Evolutionary conservation across 2,888 invertebrate genomes (phyloP).

Genomic region (Onchidella celtica): DNA sequence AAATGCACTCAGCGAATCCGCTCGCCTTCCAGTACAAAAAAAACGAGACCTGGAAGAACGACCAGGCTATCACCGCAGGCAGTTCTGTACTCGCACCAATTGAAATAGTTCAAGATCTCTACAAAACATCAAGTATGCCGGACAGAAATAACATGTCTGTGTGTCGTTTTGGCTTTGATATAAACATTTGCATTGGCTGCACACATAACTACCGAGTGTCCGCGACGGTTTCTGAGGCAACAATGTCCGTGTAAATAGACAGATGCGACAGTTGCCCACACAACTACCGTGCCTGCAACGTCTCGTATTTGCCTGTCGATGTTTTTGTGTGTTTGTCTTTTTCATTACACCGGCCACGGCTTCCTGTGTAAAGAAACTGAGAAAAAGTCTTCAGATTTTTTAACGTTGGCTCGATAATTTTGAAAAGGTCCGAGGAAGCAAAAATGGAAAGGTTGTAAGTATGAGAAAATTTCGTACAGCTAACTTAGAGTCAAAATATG

Average conservation of each 20-base stretch:
- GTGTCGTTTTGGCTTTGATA: constrained; percentile 3
- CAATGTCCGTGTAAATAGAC: constrained; percentile 25
- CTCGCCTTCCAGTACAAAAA: too few relatives aligned
- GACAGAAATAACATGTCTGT: constrained; percentile 17
- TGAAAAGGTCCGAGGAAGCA: constrained; percentile 1
- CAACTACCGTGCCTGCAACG: not conserved
- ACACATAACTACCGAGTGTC: constrained; percentile 8
- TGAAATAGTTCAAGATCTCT: too few relatives aligned
- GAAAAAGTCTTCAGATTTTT: not conserved
- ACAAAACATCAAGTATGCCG: not conserved
- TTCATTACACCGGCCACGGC: constrained; percentile 30
- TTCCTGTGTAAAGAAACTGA: constrained; percentile 25
- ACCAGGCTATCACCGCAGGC: too few relatives aligned
- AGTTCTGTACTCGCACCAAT: too few relatives aligned
- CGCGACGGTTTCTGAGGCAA: not conserved
- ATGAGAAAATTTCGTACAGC: too few relatives aligned
- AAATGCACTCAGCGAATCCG: too few relatives aligned
- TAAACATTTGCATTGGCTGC: constrained; percentile 25
- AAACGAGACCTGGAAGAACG: too few relatives aligned
- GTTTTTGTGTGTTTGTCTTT: constrained; percentile 10
- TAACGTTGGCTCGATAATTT: not conserved
- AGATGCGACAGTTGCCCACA: constrained; percentile 7
- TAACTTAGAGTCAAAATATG: too few relatives aligned
- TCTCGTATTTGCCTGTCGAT: not conserved
- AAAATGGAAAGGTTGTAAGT: too few relatives aligned